A percentile compares a stretch with the other conserved stretches of the same genome.
Evolutionary conservation across 2,113 vertebrate species (phyloP).

Genomic region (Gavialis gangeticus): DNA sequence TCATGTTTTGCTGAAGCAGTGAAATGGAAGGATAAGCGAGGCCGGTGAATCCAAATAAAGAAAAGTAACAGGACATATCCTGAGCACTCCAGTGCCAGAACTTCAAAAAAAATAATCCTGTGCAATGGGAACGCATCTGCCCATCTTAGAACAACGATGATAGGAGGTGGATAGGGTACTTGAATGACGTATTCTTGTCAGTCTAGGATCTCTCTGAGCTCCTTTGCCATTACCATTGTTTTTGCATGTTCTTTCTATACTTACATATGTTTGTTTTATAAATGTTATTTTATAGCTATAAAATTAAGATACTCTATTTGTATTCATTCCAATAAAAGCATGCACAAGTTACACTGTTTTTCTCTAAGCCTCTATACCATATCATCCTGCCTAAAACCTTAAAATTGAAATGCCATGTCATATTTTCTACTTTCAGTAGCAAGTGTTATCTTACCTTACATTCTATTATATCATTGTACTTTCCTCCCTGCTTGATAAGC

Average conservation of each 20-base stretch:
- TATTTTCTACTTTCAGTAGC: slow-evolving; percentile 52
- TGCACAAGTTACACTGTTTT: not conserved
- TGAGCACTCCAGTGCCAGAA: not conserved
- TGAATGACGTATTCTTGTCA: not conserved
- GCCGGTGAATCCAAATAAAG: not conserved
- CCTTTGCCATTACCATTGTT: not conserved
- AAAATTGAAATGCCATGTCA: slow-evolving; percentile 63
- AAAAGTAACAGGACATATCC: not conserved
- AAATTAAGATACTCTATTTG: not conserved
- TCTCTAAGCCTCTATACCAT: slow-evolving; percentile 11
- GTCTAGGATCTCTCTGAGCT: not conserved
- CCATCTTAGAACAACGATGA: not conserved
- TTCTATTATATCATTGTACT: slow-evolving; percentile 66
- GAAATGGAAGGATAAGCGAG: not conserved
- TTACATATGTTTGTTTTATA: not conserved
- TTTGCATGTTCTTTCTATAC: not conserved
- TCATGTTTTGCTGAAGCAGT: not conserved
- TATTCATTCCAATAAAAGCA: not conserved
- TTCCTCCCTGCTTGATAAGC: slow-evolving; percentile 70
- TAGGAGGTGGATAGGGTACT: not conserved
- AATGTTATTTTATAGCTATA: not conserved
- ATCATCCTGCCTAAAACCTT: slow-evolving; percentile 65
- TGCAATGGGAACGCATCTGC: not conserved
- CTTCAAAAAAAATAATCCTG: not conserved
- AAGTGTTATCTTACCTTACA: slow-evolving; percentile 73